Evolutionary conservation across 2,797 vertebrate genomes (phyloP).

Genomic region (Balearica regulorum): DNA sequence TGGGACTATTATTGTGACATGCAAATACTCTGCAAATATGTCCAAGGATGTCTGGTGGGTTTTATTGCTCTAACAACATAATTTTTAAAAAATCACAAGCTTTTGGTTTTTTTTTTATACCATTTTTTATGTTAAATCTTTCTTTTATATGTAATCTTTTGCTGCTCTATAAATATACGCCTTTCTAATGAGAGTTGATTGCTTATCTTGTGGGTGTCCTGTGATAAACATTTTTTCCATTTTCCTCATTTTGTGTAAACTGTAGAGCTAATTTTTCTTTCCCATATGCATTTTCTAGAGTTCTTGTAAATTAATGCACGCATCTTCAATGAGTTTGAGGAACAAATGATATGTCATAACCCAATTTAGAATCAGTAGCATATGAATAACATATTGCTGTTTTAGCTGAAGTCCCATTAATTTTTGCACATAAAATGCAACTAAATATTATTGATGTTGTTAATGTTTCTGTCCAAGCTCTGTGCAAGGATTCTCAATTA

Average conservation of each 20-base stretch:
- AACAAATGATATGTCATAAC: conserved; percentile 11
- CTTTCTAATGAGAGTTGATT: background rate
- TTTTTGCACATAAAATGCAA: conserved; percentile 44
- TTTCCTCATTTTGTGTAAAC: background rate
- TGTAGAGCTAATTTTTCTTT: background rate
- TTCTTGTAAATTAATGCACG: background rate
- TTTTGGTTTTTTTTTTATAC: background rate
- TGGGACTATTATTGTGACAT: background rate
- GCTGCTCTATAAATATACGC: background rate
- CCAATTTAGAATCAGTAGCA: conserved; percentile 25
- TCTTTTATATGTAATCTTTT: background rate
- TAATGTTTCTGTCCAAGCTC: background rate
- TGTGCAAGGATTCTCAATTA: background rate
- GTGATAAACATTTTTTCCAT: background rate
- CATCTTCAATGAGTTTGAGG: conserved; percentile 7
- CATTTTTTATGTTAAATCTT: background rate
- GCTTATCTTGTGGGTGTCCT: background rate
- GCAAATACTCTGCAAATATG: background rate
- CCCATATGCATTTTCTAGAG: background rate
- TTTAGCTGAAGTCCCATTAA: conserved; percentile 26
- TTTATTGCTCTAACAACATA: background rate
- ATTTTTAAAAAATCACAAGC: background rate
- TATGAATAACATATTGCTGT: conserved; percentile 34
- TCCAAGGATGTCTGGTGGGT: background rate
- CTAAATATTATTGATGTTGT: conserved; percentile 25